These are phyloP conservation scores for Muscicapa adusta DNA, from an alignment of 2,113 vertebrate species.

Conservation along the genomic window DNA sequence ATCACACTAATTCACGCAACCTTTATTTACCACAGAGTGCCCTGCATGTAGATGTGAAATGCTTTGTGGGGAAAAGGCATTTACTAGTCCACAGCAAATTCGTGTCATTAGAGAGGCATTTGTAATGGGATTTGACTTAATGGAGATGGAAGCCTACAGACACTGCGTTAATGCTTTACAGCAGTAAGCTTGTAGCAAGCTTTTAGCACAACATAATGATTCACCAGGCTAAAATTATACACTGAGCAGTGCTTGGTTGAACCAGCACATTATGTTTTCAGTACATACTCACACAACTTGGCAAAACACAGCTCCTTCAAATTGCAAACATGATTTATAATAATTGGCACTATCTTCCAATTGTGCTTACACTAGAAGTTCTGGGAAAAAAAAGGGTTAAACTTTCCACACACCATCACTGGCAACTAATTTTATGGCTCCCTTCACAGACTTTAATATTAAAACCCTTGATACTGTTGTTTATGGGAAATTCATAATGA, in stretches of 20 bases:
- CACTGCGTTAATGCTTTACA: neutral
- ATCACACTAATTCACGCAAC: neutral
- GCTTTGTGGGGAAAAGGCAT: neutral
- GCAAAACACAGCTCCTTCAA: slow-evolving; percentile 39
- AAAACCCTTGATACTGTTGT: neutral
- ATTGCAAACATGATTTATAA: slow-evolving; percentile 17
- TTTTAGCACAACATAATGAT: slow-evolving; percentile 45
- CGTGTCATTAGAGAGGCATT: neutral
- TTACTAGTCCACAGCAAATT: neutral
- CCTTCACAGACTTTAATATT: neutral
- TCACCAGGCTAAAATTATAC: slow-evolving; percentile 39
- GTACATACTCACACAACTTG: neutral
- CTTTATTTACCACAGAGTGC: neutral
- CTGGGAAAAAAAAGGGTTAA: neutral
- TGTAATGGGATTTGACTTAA: slow-evolving; percentile 31
- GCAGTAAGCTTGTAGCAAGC: neutral
- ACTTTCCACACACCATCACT: neutral
- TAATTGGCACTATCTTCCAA: slow-evolving; percentile 5
- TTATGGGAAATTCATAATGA: neutral
- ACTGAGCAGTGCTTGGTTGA: neutral
- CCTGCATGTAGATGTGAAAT: neutral
- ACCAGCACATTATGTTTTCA: slow-evolving; percentile 16
- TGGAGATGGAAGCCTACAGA: slow-evolving; percentile 1
- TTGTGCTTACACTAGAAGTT: neutral
- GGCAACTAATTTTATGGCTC: neutral